Percentiles rank a stretch among this genome's conserved stretches.
Evolutionary conservation across 2,888 invertebrate species (phyloP).

Genomic region (Sminthurides aquaticus): DNA sequence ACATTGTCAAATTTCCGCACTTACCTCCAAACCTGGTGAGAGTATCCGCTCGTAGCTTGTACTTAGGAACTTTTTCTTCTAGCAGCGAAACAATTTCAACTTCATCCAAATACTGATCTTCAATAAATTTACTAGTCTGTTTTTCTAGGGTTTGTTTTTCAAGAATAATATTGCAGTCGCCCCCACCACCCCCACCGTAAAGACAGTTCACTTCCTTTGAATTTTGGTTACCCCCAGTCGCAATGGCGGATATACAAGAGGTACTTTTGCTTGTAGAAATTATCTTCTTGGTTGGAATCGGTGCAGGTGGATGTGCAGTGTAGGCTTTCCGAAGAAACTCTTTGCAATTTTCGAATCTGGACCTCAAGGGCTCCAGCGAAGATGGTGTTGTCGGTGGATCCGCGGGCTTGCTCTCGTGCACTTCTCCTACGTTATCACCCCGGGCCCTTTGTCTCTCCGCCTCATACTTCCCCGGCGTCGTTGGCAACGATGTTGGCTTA

Average conservation of each 20-base stretch:
- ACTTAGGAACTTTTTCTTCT: slow-evolving; percentile 86
- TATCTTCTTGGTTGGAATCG: slow-evolving; percentile 10
- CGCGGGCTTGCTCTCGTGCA: slow-evolving; percentile 6
- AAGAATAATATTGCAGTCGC: background rate
- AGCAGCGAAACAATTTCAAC: slow-evolving; percentile 91
- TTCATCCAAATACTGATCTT: slow-evolving; percentile 70
- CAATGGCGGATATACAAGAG: slow-evolving; percentile 28
- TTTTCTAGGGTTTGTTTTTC: background rate
- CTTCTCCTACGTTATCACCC: slow-evolving; percentile 34
- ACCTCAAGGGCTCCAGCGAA: slow-evolving; percentile 13
- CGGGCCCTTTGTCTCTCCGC: slow-evolving; percentile 36
- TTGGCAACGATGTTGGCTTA: slow-evolving; percentile 33
- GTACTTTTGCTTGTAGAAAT: slow-evolving; percentile 38
- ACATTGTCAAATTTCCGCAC: too few relatives aligned
- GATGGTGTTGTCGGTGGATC: slow-evolving; percentile 8
- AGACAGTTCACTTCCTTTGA: slow-evolving; percentile 35
- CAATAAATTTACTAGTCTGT: slow-evolving; percentile 51
- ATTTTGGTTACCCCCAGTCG: slow-evolving; percentile 29
- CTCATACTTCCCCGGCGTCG: slow-evolving; percentile 36
- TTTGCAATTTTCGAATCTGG: slow-evolving; percentile 36
- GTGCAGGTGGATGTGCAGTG: slow-evolving; percentile 20
- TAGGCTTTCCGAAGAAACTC: slow-evolving; percentile 35
- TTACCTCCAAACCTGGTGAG: slow-evolving; percentile 84
- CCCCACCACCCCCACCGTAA: slow-evolving; percentile 12
- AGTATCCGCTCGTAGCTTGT: slow-evolving; percentile 86